Conservation (phyloP, 1,140 invertebrate species). For the Drosophila tani region DNA sequence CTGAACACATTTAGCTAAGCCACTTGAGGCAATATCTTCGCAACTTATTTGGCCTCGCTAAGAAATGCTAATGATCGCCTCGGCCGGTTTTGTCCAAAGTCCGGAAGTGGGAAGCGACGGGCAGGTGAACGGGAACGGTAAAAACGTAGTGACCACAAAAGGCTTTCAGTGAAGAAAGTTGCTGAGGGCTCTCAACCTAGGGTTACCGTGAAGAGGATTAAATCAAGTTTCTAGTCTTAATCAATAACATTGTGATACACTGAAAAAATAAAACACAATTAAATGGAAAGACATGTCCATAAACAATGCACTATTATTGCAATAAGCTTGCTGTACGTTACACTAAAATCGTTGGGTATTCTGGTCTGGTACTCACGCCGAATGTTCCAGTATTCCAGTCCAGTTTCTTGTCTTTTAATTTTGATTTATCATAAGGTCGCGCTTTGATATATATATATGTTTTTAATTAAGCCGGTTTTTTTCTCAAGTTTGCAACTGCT, state of each 20-base stretch:
- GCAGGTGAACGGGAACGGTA: not conserved
- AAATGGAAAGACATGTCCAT: too few species aligned
- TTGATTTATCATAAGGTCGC: too few species aligned
- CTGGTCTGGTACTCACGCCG: too few species aligned
- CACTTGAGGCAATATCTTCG: conserved; percentile 46
- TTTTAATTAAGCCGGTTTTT: too few species aligned
- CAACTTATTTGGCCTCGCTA: conserved; percentile 7
- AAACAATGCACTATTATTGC: too few species aligned
- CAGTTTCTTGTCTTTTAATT: too few species aligned
- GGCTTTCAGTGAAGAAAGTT: conserved; percentile 48
- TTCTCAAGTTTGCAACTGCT: too few species aligned
- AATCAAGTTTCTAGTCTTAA: conserved; percentile 1
- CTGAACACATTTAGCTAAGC: conserved; percentile 67
- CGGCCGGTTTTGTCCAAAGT: conserved; percentile 11
- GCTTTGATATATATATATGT: too few species aligned
- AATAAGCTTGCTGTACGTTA: too few species aligned
- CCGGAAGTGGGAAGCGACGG: conserved; percentile 30
- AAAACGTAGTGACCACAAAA: conserved; percentile 22
- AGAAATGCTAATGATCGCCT: conserved; percentile 68
- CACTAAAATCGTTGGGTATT: too few species aligned
- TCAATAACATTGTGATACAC: not conserved
- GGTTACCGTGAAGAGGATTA: not conserved
- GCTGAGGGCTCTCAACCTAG: conserved; percentile 9
- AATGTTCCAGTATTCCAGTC: too few species aligned
- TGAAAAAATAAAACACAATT: too few species aligned